Evolutionary conservation across 2,888 invertebrate species (phyloP), one percentile per base, ranked within the genome.

Genomic region (Dolichomitus sp.): DNA sequence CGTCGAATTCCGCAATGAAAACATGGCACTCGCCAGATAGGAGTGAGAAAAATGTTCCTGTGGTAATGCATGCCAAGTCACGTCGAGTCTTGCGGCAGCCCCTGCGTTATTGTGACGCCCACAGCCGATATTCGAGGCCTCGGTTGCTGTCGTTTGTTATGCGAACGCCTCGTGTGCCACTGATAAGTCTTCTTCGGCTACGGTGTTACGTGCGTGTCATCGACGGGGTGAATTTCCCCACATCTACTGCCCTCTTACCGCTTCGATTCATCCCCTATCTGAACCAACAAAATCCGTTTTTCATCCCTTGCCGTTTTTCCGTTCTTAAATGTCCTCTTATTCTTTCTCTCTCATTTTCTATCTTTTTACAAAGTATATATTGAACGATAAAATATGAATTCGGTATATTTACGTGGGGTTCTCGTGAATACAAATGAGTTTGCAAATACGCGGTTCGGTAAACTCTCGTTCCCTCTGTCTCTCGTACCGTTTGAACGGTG

Each of bases 1-100:
- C 37, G n/a, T 33, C 74, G 48, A 57, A 33, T 61, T 48, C 42
- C 14, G 3, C 30, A 23, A 68, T 75, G 79, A 68, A 27, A 61
- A 75, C 12, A 75, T 70, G 30, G 72, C 48, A 59, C 27, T 61
- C 52, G 54, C 11, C 11, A 61, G 73, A 78, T 74, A 37, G 30
- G 54, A 30, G 12, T 33, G 75, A 42, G 42, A 50, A 73, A 76
- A 76, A 54, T 81, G 77, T 77, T 69, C 27, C 30, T 14, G 82
- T 83, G 87, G 89, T 93, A 93, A 93, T 92, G 90, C 92, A 92
- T 92, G 92, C 92, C 88, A 84, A 87, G 90, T 92, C 92, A 93
- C 92, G 93, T 88, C 89, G 81, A 69, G 57, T 69, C 57, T 75
- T 70, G 42, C 27, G 30, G 23, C 65, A 48, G 68, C 68, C 52